Evolutionary conservation across 2,797 vertebrate species (phyloP).

Genomic region (Rallus crepitans): DNA sequence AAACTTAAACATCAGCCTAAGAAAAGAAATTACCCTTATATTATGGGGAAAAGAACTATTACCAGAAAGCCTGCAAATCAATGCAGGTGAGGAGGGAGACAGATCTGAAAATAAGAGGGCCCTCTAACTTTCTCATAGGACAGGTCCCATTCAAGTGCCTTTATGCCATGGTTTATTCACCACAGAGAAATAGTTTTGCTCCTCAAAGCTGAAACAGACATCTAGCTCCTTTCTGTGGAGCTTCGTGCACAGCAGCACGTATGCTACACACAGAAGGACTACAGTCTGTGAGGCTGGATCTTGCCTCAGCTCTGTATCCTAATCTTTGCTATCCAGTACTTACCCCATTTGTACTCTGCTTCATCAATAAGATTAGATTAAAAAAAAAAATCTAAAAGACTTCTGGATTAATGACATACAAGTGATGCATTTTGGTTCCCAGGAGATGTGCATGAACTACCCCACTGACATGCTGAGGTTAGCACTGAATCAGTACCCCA

Average conservation of each 20-base stretch:
- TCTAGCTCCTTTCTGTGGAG: not conserved
- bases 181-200: not conserved
- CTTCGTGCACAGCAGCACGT: accelerated
- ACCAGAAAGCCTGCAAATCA: not conserved
- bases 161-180: not conserved
- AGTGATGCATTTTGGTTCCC: not conserved
- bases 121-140: not conserved
- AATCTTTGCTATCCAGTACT: not conserved
- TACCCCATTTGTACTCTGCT: not conserved
- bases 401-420: not conserved
- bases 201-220: not conserved
- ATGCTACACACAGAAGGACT: accelerated
- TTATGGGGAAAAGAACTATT: not conserved
- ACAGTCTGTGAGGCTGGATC: not conserved
- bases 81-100: not conserved
- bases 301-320: not conserved
- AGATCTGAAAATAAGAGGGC: not conserved
- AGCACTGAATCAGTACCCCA: not conserved
- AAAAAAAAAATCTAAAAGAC: not conserved
- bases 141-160: not conserved
- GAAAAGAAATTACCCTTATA: not conserved
- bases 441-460: not conserved
- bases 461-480: not conserved
- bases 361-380: not conserved
- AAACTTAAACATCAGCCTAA: not conserved